Conservation (phyloP, 1,140 invertebrate genomes). For the Neodiprion pinetum region DNA sequence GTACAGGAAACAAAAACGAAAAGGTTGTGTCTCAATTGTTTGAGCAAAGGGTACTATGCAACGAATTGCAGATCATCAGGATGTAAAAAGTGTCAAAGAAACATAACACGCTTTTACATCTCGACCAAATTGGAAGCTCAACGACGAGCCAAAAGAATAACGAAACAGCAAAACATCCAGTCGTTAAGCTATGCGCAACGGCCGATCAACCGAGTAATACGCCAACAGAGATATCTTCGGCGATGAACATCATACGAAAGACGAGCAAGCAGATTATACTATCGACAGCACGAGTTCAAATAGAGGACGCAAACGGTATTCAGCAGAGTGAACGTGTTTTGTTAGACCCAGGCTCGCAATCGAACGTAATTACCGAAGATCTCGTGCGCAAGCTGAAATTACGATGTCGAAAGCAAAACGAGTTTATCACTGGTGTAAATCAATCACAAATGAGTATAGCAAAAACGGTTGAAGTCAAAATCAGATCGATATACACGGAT, state of each 20-base stretch:
- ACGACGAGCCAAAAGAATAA: neutral
- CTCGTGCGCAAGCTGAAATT: neutral
- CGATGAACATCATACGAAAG: neutral
- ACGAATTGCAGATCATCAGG: neutral
- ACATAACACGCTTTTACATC: neutral
- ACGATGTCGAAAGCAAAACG: neutral
- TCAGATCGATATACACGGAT: constrained; percentile 18
- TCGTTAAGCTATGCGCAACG: neutral
- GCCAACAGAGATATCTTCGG: neutral
- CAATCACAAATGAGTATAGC: constrained; percentile 13
- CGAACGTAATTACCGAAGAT: constrained; percentile 11
- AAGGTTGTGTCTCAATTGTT: neutral
- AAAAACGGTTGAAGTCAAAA: constrained; percentile 18
- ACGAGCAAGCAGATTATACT: neutral
- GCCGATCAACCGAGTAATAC: neutral
- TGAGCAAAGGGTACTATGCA: neutral
- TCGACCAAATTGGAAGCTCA: neutral
- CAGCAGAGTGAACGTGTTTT: constrained; percentile 13
- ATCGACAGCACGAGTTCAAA: neutral
- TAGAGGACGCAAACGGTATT: constrained; percentile 15
- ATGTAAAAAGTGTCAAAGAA: neutral
- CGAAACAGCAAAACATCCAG: neutral
- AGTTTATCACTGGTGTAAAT: neutral
- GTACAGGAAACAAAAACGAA: neutral
- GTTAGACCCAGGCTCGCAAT: constrained; percentile 15